phyloP scores from a whole-genome alignment of 2,888 invertebrate species.

The Tinea semifulvella region DNA sequence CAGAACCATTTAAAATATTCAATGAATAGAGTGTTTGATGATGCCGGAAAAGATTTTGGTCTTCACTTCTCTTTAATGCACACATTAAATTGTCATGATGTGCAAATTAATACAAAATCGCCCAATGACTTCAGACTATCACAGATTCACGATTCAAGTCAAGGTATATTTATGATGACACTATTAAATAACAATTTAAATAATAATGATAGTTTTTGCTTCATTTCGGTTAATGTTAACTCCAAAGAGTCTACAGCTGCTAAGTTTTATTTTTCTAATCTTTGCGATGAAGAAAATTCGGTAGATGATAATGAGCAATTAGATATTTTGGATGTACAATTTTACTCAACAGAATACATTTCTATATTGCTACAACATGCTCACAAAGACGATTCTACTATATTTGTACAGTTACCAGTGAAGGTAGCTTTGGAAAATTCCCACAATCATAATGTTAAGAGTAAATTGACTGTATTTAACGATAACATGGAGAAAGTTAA shows the following conservation, averaged over 20 bases:
- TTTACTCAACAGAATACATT: slow-evolving; percentile 76
- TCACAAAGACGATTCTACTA: slow-evolving; percentile 40
- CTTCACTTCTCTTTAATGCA: slow-evolving; percentile 67
- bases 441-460: slow-evolving; percentile 41
- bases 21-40: slow-evolving; percentile 74
- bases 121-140: slow-evolving; percentile 45
- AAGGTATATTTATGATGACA: slow-evolving; percentile 60
- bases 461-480: slow-evolving; percentile 45
- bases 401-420: slow-evolving; percentile 58
- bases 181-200: slow-evolving; percentile 47
- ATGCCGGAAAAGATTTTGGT: slow-evolving; percentile 70
- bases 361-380: slow-evolving; percentile 75
- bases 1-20: slow-evolving; percentile 74
- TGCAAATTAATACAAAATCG: slow-evolving; percentile 29
- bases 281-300: slow-evolving; percentile 38
- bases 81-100: slow-evolving; percentile 59
- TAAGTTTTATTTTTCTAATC: slow-evolving; percentile 59
- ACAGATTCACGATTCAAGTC: slow-evolving; percentile 54
- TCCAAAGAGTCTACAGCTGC: slow-evolving; percentile 53
- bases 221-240: slow-evolving; percentile 56
- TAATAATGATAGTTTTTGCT: slow-evolving; percentile 53
- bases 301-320: slow-evolving; percentile 36
- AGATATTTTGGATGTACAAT: slow-evolving; percentile 74
- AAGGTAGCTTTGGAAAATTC: slow-evolving; percentile 56
- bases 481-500: slow-evolving; percentile 59